Conservation (phyloP, 1,140 invertebrate species). For the Hycleus phaleratus region DNA sequence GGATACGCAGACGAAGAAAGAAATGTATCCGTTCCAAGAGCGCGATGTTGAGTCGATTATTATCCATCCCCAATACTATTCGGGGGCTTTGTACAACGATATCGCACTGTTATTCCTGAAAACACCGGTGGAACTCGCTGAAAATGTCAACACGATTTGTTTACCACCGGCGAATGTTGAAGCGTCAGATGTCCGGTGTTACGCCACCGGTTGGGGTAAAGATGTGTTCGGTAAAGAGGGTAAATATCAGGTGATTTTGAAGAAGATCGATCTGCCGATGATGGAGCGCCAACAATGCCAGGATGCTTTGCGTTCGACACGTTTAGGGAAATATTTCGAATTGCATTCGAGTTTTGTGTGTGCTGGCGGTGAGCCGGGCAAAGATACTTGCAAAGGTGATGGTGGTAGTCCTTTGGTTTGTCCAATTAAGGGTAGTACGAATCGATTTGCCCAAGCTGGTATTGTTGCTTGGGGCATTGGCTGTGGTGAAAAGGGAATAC, state of each 20-base stretch:
- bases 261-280: constrained; percentile 59
- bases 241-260: constrained; percentile 63
- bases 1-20: constrained; percentile 69
- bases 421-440: constrained; percentile 33
- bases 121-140: constrained; percentile 47
- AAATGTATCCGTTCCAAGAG: constrained; percentile 66
- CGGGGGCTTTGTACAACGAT: constrained; percentile 57
- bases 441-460: constrained; percentile 43
- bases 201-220: constrained; percentile 57
- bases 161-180: constrained; percentile 47
- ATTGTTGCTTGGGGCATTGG: constrained; percentile 48
- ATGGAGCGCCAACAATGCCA: constrained; percentile 52
- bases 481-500: constrained; percentile 54
- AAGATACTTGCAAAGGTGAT: constrained; percentile 60
- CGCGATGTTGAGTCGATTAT: constrained; percentile 47
- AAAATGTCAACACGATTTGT: constrained; percentile 66
- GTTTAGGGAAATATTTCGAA: constrained; percentile 53
- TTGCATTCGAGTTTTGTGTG: constrained; percentile 66
- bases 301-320: constrained; percentile 46
- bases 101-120: constrained; percentile 57
- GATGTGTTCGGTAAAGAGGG: constrained; percentile 49
- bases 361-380: constrained; percentile 59
- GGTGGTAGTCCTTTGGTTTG: constrained; percentile 51
- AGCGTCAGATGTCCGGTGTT: constrained; percentile 42
- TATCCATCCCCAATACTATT: constrained; percentile 42